phyloP scores from a whole-genome alignment of 2,888 invertebrate species.

The Caprella mutica region DNA sequence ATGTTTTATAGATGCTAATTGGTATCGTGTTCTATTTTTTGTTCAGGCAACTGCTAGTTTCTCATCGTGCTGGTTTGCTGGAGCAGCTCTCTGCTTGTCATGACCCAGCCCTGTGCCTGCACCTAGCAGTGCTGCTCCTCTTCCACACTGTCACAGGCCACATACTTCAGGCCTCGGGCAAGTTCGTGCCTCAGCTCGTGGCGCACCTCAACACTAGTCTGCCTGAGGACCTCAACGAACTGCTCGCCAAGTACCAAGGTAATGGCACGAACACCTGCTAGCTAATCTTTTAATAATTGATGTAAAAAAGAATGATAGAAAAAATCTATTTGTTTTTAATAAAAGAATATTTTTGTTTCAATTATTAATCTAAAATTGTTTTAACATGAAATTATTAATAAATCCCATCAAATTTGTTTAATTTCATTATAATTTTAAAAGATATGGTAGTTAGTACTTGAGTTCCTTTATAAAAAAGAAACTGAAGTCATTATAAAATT shows the following conservation, averaged over 20 bases:
- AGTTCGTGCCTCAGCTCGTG: slow-evolving; percentile 74
- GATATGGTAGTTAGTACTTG: neutral
- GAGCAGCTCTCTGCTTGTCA: slow-evolving; percentile 60
- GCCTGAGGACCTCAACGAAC: slow-evolving; percentile 51
- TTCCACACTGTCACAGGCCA: slow-evolving; percentile 62
- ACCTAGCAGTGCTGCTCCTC: slow-evolving; percentile 62
- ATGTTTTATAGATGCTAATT: neutral
- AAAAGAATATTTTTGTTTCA: no score
- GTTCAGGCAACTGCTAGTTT: slow-evolving; percentile 57
- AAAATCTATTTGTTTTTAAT: no score
- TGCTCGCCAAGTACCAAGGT: slow-evolving; percentile 68
- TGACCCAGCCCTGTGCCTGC: slow-evolving; percentile 67
- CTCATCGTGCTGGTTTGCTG: slow-evolving; percentile 66
- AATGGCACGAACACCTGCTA: no score
- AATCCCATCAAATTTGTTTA: neutral
- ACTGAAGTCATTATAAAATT: no score
- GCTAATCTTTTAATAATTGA: no score
- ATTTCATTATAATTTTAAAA: neutral
- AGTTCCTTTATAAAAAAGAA: no score
- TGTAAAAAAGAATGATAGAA: no score
- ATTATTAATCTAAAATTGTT: no score
- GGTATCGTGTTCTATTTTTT: slow-evolving; percentile 12
- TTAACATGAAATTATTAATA: no score
- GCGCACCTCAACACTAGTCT: slow-evolving; percentile 58
- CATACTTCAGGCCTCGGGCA: slow-evolving; percentile 84